Evolutionary conservation across 2,113 vertebrate species (phyloP).

Genomic region (Thryonomys swinderianus): DNA sequence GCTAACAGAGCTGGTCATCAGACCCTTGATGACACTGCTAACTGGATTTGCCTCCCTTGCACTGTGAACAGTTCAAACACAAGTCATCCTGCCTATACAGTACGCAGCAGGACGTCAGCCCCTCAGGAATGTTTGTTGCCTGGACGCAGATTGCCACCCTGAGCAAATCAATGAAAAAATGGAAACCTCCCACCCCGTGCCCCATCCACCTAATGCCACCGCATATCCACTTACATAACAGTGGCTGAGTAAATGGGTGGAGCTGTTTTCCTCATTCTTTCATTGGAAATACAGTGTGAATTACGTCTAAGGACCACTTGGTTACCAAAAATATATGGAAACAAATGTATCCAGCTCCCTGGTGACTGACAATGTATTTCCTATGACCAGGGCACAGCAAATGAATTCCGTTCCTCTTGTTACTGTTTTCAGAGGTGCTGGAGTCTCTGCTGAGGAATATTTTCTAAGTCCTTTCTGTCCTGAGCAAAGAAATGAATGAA

Average conservation of each 20-base stretch:
- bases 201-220: fast-evolving
- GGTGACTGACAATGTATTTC: background rate
- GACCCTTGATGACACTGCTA: background rate
- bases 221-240: background rate
- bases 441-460: background rate
- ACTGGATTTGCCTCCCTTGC: background rate
- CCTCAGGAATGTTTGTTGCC: background rate
- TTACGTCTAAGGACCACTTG: background rate
- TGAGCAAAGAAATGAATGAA: background rate
- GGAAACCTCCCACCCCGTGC: background rate
- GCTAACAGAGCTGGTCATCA: fast-evolving
- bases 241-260: background rate
- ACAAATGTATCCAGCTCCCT: background rate
- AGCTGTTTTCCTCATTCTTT: background rate
- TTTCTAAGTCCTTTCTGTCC: background rate
- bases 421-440: background rate
- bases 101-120: background rate
- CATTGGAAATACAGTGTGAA: background rate
- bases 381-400: background rate
- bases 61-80: background rate
- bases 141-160: background rate
- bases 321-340: background rate
- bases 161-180: background rate
- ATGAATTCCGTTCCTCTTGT: background rate
- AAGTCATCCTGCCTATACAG: background rate